Base-by-base conservation (phyloP, 37 sponge, comb jelly and placozoan genomes). In the Eunapius fragilis region DNA sequence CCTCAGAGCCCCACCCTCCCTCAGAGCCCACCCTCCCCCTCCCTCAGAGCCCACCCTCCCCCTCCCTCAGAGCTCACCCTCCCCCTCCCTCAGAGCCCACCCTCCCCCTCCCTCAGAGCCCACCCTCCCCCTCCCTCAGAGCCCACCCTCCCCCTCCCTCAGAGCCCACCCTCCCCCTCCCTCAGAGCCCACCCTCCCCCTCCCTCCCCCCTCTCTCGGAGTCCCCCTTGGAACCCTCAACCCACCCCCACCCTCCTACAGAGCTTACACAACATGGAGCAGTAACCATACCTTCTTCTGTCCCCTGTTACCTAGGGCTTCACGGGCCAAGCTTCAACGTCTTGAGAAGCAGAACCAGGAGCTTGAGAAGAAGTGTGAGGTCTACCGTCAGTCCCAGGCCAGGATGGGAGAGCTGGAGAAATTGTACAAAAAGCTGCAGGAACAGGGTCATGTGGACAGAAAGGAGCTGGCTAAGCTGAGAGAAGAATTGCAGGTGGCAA, bases 271-370 rank as follows among this genome's bases (percentile, higher is more conserved):
- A 5, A 9, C 24, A n/a, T n/a, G n/a, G n/a, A n/a, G n/a, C n/a
- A n/a, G n/a, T n/a, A n/a, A n/a, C n/a, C n/a, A n/a, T n/a, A n/a
- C n/a, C n/a, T n/a, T n/a, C n/a, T n/a, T n/a, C n/a, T n/a, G n/a
- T 24, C 76, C 27, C 6, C 31, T 32, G 71, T 4, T 69, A 31
- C 48, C 69, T 81, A 93, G 93, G 86, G 95, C 95, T 17, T 88
- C 92, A 17, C 78, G 84, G 23, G 96, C 91, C 31, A 96, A 96
- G 86, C 80, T 96, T 0, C 91, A 89, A 80, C 79, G 96, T 12
- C 84, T 96, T 41, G 96, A 96, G 93, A 92, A 88, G 49, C 91
- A 93, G 78, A 86, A 72, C 28, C 58, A 80, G 41, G 93, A 96
- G 86, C 81, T 90, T 84, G 93, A 96, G 84, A 90, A 91, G 81